Evolutionary conservation across 2,888 invertebrate species (phyloP), one percentile per base, ranked within the genome.

Genomic region (Diarsia dahlii): DNA sequence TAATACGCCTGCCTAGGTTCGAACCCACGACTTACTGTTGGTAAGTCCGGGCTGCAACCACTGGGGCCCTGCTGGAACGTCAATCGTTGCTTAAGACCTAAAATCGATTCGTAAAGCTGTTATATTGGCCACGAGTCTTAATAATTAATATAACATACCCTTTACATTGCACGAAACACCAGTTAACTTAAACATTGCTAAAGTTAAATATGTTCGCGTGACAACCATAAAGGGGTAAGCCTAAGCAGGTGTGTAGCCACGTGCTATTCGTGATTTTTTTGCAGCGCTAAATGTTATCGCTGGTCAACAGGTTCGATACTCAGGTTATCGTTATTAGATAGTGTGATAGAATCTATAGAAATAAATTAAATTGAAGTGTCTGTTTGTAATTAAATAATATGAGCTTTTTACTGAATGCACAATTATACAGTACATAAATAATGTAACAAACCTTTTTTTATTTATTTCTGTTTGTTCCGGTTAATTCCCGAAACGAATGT

Each of bases 181-280:
- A 20, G 18, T 45, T 56, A 20, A 34, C 10, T 34, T 18, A 9
- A 9, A 20, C 5, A 58, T 20, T 3, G 15, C 18, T 45, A 46
- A 56, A n/a, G 9, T 34, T 15, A 6, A n/a, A 34, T 12, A 20
- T 0, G 18, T 5, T 75, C 12, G 64, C 64, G 65, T 77, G 82
- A 6, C 80, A 87, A 9, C 87, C 87, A 84, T 87, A 67, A 23
- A 18, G 48, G 39, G 58, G 12, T 20, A 15, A 78, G 87, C 88
- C 10, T 20, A 15, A 78, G 87, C 88, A 87, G 87, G 85, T 87
- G 86, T 48, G 39, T 62, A 18, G 80, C 70, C 88, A 87, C 88
- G 88, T 88, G 88, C 65, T 39, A 20, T 69, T 66, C 79, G 88
- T 87, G 88, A 88, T 88, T 88, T 88, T 82, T 88, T 88, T 88